Evolutionary conservation across 2,888 invertebrate genomes (phyloP), one percentile per base, ranked within the genome.

Genomic region (Andrena flavipes): DNA sequence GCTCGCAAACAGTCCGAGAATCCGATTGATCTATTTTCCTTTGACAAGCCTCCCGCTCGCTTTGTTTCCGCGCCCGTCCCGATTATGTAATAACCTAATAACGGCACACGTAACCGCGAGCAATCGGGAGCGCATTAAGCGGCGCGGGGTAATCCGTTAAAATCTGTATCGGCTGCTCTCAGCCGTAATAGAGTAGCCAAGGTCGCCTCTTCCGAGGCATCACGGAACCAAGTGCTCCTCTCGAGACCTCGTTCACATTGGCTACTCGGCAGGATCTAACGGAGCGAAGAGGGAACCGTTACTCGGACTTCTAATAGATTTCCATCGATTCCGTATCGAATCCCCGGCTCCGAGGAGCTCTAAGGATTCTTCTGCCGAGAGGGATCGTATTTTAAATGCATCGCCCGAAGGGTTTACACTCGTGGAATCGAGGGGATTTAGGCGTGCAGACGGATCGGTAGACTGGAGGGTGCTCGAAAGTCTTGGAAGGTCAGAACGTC

Each of bases 401-500:
- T 10, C 23, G 23, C 23, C 23, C 13, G 26, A 26, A 10, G 69
- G 69, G 59, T 33, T 29, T 10, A 4, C 42, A 8, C 56, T n/a
- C 7, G 59, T 69, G 42, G 64, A 49, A 76, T 69, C 29, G 56
- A 42, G 65, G 35, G 20, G 65, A 51, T 72, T 30, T 67, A 35
- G 23, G 26, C 16, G 54, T 0, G 60, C 16, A n/a, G 29, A 35
- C 65, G 60, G 42, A 13, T 33, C 29, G 68, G n/a, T 30, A 63
- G 70, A 49, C 51, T 16, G 26, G 56, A 67, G 68, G 85, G 76
- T 77, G 81, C 76, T 80, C 74, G 83, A 90, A 87, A 87, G 84
- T 87, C 81, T 87, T 26, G 86, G 88, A 90, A 91, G 90, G 89
- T 90, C 89, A 89, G 80, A 84, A 87, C 81, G 80, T 85, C 84